Percentiles rank a stretch among this genome's conserved stretches.
phyloP scores from a whole-genome alignment of 2,888 invertebrate genomes.

The Philonicus albiceps region DNA sequence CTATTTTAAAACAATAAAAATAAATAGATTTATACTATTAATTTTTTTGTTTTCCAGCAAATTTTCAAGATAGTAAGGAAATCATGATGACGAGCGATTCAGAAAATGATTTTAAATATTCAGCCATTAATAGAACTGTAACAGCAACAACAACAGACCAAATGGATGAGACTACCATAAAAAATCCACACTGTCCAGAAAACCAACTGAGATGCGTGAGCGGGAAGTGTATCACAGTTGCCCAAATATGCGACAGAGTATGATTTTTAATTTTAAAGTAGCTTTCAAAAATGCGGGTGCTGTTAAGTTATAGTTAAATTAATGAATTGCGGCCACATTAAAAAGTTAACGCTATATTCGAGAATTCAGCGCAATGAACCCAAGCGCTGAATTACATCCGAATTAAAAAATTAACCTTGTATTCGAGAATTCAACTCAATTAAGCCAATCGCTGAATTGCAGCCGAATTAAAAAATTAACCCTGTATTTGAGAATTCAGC shows the following conservation, averaged over 20 bases:
- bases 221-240: conserved; percentile 70
- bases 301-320: no score
- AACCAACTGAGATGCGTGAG: conserved; percentile 71
- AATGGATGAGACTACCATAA: conserved; percentile 15
- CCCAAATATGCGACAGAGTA: conserved; percentile 69
- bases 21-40: conserved; percentile 35
- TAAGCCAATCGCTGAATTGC: neutral
- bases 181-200: conserved; percentile 60
- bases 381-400: no score
- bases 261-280: neutral
- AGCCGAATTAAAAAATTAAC: neutral
- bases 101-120: conserved; percentile 61
- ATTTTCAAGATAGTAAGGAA: conserved; percentile 69
- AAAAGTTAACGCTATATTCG: no score
- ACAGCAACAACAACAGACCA: conserved; percentile 41
- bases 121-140: conserved; percentile 49
- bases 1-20: neutral
- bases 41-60: conserved; percentile 58
- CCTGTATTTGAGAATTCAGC: no score
- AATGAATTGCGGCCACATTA: no score
- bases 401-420: no score
- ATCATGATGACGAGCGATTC: conserved; percentile 70
- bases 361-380: no score
- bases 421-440: neutral
- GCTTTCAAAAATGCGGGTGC: neutral